Conservation (phyloP, 2,888 invertebrate genomes). For the Hirtodrosophila alboralis region DNA sequence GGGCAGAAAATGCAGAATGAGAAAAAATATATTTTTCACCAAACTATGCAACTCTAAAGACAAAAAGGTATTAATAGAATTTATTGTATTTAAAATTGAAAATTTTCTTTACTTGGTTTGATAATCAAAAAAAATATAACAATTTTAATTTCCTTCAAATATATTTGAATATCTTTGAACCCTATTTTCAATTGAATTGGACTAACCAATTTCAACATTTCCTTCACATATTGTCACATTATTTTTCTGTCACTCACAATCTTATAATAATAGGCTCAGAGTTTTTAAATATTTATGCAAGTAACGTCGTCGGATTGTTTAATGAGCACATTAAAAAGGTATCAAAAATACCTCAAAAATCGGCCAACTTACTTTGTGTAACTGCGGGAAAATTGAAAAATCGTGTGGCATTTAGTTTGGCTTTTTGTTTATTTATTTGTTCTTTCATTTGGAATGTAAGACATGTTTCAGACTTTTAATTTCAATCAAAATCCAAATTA, state of each 20-base stretch:
- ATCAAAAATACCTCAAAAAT: constrained; percentile 62
- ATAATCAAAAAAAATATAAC: no score
- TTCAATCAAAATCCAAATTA: constrained; percentile 77
- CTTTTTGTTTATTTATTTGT: constrained; percentile 11
- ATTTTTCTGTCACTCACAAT: neutral
- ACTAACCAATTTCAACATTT: no score
- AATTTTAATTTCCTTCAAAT: no score
- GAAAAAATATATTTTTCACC: no score
- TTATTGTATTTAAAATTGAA: no score
- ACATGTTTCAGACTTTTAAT: constrained; percentile 65
- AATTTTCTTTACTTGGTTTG: no score
- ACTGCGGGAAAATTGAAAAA: constrained; percentile 35
- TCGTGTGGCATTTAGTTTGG: constrained; percentile 10
- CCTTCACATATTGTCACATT: neutral
- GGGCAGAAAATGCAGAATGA: no score
- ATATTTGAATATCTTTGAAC: no score
- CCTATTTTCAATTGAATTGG: no score
- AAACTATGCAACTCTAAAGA: no score
- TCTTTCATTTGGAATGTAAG: constrained; percentile 64
- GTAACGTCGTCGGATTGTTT: constrained; percentile 42
- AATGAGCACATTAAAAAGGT: constrained; percentile 70
- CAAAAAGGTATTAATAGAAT: no score
- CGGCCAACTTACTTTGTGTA: constrained; percentile 5
- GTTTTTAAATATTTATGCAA: constrained; percentile 27
- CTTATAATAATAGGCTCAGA: neutral